Evolutionary conservation across 2,113 vertebrate species (phyloP).

Genomic region (Myotis yumanensis): DNA sequence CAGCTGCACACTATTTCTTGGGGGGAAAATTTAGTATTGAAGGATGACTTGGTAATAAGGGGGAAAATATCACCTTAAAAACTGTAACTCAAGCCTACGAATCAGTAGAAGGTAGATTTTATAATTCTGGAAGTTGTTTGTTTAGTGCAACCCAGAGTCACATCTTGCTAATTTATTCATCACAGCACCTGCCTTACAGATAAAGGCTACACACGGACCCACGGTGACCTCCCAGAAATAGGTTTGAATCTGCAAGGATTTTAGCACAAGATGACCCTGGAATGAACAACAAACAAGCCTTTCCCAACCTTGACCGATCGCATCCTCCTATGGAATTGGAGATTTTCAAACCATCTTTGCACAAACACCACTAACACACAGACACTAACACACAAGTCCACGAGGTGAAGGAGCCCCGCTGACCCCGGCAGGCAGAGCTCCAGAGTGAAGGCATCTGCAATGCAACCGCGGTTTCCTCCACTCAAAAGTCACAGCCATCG

Average conservation of each 20-base stretch:
- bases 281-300: not conserved
- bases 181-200: not conserved
- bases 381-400: not conserved
- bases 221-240: not conserved
- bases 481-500: not conserved
- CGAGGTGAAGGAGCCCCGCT: not conserved
- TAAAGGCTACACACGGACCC: not conserved
- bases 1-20: not conserved
- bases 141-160: not conserved
- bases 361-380: not conserved
- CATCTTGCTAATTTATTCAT: not conserved
- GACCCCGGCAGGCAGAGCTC: not conserved
- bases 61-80: not conserved
- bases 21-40: not conserved
- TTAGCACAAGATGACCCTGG: not conserved
- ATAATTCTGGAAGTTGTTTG: not conserved
- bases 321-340: not conserved
- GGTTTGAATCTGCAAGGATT: not conserved
- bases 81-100: not conserved
- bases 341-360: not conserved
- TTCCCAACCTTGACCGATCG: not conserved
- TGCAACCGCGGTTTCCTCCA: not conserved
- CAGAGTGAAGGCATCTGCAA: not conserved
- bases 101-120: not conserved
- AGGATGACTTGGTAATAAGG: not conserved